These are phyloP conservation scores for Drosophila pandora DNA, from an alignment of 1,140 invertebrate species.

Conservation along the genomic window DNA sequence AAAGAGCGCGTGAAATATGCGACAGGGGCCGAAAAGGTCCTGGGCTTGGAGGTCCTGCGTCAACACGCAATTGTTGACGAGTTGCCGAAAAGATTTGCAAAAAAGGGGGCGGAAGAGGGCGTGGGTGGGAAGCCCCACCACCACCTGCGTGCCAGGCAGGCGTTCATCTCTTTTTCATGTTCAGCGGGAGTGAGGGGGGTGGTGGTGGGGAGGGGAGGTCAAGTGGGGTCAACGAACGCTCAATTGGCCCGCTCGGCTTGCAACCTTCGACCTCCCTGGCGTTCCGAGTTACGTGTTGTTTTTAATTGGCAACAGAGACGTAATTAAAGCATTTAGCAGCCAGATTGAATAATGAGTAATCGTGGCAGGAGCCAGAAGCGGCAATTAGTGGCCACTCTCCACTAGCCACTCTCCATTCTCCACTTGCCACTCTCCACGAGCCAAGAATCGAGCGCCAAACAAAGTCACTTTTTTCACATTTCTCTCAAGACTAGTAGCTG, in stretches of 20 bases:
- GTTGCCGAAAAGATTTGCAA: conserved; percentile 53
- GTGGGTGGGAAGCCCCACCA: neutral
- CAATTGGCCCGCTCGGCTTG: conserved; percentile 36
- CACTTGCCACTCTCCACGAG: conserved; percentile 1
- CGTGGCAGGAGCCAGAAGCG: conserved; percentile 18
- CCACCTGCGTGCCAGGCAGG: conserved; percentile 65
- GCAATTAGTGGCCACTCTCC: conserved; percentile 44
- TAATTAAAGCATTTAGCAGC: conserved; percentile 73
- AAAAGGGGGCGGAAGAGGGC: too few relatives aligned
- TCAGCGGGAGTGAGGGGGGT: neutral
- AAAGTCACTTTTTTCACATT: neutral
- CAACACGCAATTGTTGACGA: conserved; percentile 59
- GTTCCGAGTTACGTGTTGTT: conserved; percentile 50
- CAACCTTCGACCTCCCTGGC: conserved; percentile 8
- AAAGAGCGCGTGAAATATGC: conserved; percentile 44
- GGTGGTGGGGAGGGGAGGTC: neutral
- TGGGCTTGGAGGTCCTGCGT: conserved; percentile 28
- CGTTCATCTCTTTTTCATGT: conserved; percentile 49
- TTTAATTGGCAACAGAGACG: conserved; percentile 75
- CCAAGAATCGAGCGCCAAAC: conserved; percentile 15
- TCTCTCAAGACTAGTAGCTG: neutral
- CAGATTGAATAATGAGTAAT: conserved; percentile 78
- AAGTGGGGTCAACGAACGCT: conserved; percentile 55
- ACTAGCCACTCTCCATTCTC: neutral
- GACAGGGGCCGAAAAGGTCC: conserved; percentile 2